A percentile compares a stretch with the other conserved stretches of the same genome.
Conservation (phyloP, 1,140 invertebrate genomes). For the Lepidurus packardi region DNA sequence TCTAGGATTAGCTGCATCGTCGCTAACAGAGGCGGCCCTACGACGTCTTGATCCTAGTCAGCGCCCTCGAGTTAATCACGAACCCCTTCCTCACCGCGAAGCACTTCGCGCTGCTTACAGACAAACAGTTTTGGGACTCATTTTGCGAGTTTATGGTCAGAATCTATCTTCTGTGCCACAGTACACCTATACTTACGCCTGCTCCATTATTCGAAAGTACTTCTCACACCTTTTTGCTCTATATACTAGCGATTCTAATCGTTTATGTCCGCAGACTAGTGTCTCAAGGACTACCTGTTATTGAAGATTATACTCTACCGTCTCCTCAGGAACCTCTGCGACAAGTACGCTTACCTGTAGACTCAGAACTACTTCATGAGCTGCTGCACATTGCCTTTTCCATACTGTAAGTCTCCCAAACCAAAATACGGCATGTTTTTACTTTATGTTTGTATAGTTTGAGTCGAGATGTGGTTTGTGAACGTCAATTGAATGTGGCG, state of each 20-base stretch:
- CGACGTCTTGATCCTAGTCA: conserved; percentile 78
- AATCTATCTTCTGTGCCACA: conserved; percentile 55
- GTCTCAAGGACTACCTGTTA: background rate
- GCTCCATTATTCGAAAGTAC: background rate
- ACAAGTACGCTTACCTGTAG: background rate
- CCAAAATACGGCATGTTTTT: background rate
- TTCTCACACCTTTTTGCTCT: background rate
- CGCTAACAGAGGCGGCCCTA: conserved; percentile 70
- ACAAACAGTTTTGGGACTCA: conserved; percentile 72
- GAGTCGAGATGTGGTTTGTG: background rate
- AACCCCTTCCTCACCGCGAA: conserved; percentile 77
- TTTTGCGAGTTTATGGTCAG: conserved; percentile 80
- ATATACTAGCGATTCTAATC: background rate
- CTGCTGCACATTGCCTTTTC: background rate
- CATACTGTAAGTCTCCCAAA: background rate
- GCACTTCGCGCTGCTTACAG: conserved; percentile 78
- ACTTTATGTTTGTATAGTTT: background rate
- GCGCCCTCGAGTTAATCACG: conserved; percentile 75
- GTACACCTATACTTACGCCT: background rate
- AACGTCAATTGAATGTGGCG: conserved; percentile 49
- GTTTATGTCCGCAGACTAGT: background rate
- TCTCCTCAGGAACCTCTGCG: background rate
- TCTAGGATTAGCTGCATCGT: conserved; percentile 61
- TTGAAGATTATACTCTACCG: background rate
- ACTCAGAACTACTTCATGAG: background rate